Conservation (phyloP, 1,140 invertebrate species). For the Drosophila carrolli region DNA sequence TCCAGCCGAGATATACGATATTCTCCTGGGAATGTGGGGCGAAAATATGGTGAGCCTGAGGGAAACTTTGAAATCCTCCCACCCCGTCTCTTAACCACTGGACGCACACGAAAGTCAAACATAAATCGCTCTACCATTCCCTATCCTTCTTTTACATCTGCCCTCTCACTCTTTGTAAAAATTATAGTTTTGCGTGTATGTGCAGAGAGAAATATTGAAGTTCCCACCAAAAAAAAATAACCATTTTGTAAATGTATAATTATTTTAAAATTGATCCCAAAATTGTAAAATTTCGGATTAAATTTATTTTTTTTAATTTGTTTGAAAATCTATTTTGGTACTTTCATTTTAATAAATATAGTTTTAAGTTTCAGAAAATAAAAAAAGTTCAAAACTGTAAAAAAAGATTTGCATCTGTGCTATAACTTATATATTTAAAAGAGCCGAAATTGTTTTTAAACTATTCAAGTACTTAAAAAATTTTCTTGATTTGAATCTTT, state of each 20-base stretch:
- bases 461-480: too few species aligned
- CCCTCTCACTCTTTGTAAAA: slow-evolving; percentile 53
- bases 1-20: slow-evolving; percentile 45
- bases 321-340: too few species aligned
- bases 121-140: slow-evolving; percentile 69
- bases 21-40: slow-evolving; percentile 16
- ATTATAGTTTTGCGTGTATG: slow-evolving; percentile 54
- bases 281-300: too few species aligned
- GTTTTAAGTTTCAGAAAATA: too few species aligned
- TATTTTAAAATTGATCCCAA: too few species aligned
- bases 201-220: slow-evolving; percentile 5
- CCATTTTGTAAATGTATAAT: too few species aligned
- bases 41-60: slow-evolving; percentile 1
- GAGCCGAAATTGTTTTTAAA: background rate
- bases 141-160: slow-evolving; percentile 16
- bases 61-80: slow-evolving; percentile 65
- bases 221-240: too few species aligned
- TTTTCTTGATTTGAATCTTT: background rate
- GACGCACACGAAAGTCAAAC: slow-evolving; percentile 78
- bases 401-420: too few species aligned
- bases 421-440: too few species aligned
- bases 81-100: slow-evolving; percentile 53
- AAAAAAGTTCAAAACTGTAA: too few species aligned
- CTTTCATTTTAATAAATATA: too few species aligned
- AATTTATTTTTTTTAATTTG: too few species aligned